Evolutionary conservation across 2,888 invertebrate species (phyloP).

Genomic region (Pollenia amentaria): DNA sequence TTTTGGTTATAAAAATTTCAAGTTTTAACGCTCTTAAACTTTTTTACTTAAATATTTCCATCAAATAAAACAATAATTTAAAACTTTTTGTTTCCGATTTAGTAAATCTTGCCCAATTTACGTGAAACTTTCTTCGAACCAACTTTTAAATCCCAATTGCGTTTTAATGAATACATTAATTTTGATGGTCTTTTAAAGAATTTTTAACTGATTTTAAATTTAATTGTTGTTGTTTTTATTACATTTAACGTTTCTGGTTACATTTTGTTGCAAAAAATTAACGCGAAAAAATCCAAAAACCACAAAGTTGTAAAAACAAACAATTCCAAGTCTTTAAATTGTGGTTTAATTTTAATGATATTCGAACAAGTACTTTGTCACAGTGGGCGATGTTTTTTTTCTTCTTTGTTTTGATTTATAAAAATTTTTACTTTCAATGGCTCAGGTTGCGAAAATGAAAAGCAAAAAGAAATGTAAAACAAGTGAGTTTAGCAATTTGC

Average conservation of each 20-base stretch:
- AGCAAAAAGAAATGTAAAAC: slow-evolving; percentile 13
- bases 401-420: background rate
- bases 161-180: slow-evolving; percentile 33
- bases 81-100: background rate
- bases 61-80: background rate
- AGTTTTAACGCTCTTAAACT: too few relatives aligned
- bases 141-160: slow-evolving; percentile 34
- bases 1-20: too few relatives aligned
- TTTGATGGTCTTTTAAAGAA: slow-evolving; percentile 40
- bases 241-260: background rate
- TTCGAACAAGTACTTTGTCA: background rate
- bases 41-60: background rate
- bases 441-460: background rate
- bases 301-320: slow-evolving; percentile 14
- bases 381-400: slow-evolving; percentile 57
- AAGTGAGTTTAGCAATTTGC: slow-evolving; percentile 20
- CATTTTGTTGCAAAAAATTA: slow-evolving; percentile 19
- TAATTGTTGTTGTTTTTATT: slow-evolving; percentile 21
- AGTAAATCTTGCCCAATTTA: background rate
- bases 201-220: slow-evolving; percentile 48
- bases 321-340: slow-evolving; percentile 27
- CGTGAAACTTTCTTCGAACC: background rate
- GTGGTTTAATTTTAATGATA: slow-evolving; percentile 39
- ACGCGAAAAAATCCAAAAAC: slow-evolving; percentile 17
- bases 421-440: slow-evolving; percentile 56